A percentile compares a stretch with the other conserved stretches of the same genome.
phyloP scores from a whole-genome alignment of 64 coral and sea anemone genomes.

The Catalaphyllia jardinei region DNA sequence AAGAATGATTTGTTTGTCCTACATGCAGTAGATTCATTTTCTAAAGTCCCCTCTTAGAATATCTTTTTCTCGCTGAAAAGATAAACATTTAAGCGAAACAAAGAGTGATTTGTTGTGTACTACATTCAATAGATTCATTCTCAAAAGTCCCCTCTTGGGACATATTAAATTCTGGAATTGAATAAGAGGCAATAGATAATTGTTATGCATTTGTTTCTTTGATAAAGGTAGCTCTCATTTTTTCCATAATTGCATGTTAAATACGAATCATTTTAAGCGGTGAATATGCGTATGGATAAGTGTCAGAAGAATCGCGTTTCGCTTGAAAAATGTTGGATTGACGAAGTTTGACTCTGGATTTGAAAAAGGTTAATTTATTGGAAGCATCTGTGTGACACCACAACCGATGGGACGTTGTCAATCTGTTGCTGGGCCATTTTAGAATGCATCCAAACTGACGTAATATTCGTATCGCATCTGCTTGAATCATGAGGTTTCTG shows the following conservation, averaged over 20 bases:
- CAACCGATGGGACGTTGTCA: too few species aligned
- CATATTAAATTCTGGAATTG: not conserved
- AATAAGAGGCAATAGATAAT: not conserved
- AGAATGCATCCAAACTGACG: not conserved
- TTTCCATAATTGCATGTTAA: not conserved
- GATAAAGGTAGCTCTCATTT: not conserved
- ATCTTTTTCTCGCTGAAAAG: not conserved
- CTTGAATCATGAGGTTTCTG: not conserved
- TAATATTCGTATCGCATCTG: not conserved
- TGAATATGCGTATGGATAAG: not conserved
- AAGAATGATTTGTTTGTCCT: not conserved
- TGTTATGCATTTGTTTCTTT: not conserved
- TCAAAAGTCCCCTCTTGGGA: not conserved
- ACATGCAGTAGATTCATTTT: not conserved
- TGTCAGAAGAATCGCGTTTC: not conserved
- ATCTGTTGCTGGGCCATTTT: not conserved
- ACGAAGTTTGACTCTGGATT: too few species aligned
- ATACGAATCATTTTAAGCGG: not conserved
- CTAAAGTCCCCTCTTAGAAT: not conserved
- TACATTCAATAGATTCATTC: not conserved
- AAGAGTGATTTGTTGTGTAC: not conserved
- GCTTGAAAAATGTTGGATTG: not conserved
- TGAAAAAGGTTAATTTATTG: too few species aligned
- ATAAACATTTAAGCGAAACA: not conserved
- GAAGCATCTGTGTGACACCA: too few species aligned